Evolutionary conservation across 2,113 vertebrate genomes (phyloP), one percentile per base, ranked within the genome.

Genomic region (Peromyscus maniculatus): DNA sequence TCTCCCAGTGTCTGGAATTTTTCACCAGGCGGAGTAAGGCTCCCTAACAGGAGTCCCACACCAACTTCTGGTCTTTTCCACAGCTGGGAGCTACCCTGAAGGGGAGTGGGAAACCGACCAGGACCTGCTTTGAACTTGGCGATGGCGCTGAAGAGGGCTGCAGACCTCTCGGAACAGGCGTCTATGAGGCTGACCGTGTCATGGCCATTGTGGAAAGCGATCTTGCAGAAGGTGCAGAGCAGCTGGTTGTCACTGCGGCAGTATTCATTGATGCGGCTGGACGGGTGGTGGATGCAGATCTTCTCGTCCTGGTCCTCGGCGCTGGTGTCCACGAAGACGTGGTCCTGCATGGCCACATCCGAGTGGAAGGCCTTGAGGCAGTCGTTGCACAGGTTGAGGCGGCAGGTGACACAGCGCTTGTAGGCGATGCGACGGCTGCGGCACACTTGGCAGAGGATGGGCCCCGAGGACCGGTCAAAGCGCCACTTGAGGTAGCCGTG

Each of bases 101-200:
- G 46, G 78, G 39, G 67, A 59, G 28, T 33, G 3, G 43, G 0
- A n/a, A 39, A 39, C 11, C 43, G 49, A 17, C 66, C 46, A 78
- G 28, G 55, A 98, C 98, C 98, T 98, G 98, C 96, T 97, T 98
- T 98, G 96, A 97, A 98, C 94, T 98, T 98, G 97, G 97, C 97
- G 8, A 98, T 98, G 90, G 97, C 97, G 5, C 97, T 95, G 91
- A 98, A 98, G 91, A 98, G 98, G 0, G 97, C 97, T 0, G 98
- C 97, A 4, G 97, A 91, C 66, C 97, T 84, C 87, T 98, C 98
- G 0, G 98, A 98, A 89, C 97, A 98, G 24, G 96, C 97, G 0
- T 96, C 95, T 1, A 98, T 77, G 92, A 98, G 95, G 90, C 90
- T 39, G 87, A 98, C 0, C 1, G 96, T 97, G 82, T 98, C 90